phyloP scores from a whole-genome alignment of 1,140 invertebrate genomes.

The Panulirus ornatus region DNA sequence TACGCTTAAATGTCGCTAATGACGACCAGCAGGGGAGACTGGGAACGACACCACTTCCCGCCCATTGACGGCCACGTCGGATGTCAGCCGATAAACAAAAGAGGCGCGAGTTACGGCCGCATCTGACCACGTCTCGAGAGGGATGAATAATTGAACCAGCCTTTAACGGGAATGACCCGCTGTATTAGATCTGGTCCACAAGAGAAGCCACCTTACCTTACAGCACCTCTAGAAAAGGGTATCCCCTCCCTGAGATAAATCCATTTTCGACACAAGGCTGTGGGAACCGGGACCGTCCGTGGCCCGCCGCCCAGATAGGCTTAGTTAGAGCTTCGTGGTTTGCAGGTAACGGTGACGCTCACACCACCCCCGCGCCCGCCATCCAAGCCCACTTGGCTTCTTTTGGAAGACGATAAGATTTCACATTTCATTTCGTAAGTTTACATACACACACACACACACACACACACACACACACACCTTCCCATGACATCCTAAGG shows the following conservation, averaged over 20 bases:
- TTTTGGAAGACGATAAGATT: no score
- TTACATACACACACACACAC: no score
- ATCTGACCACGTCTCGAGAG: constrained; percentile 2
- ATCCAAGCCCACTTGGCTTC: no score
- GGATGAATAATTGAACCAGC: constrained; percentile 19
- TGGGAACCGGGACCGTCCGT: constrained; percentile 20
- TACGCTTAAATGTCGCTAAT: constrained; percentile 42
- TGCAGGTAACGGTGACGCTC: no score
- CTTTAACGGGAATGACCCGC: constrained; percentile 22
- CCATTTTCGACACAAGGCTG: background rate
- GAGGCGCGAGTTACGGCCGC: constrained; percentile 28
- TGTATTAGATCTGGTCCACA: constrained; percentile 33
- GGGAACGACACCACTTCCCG: constrained; percentile 32
- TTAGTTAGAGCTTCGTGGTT: background rate
- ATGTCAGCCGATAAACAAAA: constrained; percentile 36
- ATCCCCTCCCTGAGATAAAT: constrained; percentile 13
- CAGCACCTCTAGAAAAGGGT: constrained; percentile 8
- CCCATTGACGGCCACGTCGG: constrained; percentile 16
- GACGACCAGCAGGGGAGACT: constrained; percentile 29
- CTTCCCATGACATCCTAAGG: no score
- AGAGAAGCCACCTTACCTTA: background rate
- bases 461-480: no score
- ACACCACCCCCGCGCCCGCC: no score
- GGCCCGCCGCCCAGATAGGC: constrained; percentile 25
- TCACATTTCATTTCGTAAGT: no score